Percentiles rank a stretch among this genome's conserved stretches.
Conservation (phyloP, 2,113 vertebrate species). For the Eudorcas thomsonii region DNA sequence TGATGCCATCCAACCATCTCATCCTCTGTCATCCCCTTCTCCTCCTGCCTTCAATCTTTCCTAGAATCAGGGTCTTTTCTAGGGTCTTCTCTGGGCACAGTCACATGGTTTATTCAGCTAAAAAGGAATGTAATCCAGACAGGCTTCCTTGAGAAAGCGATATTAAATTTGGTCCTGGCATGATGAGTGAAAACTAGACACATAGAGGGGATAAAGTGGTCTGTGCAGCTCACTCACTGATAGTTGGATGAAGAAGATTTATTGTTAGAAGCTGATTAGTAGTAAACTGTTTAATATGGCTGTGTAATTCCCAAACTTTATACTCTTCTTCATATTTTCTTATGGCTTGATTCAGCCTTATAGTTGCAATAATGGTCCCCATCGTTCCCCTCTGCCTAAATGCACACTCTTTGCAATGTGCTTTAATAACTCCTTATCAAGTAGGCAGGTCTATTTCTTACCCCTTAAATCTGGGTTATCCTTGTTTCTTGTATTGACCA, state of each 20-base stretch:
- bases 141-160: not conserved
- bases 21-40: not conserved
- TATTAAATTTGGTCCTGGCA: not conserved
- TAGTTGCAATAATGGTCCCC: accelerated
- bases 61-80: not conserved
- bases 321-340: not conserved
- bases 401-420: not conserved
- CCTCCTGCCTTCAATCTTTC: not conserved
- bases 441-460: not conserved
- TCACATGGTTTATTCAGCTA: not conserved
- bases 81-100: not conserved
- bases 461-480: not conserved
- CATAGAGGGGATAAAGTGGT: no score
- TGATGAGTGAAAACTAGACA: not conserved
- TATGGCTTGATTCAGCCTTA: no score
- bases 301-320: not conserved
- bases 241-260: not conserved
- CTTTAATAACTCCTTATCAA: not conserved
- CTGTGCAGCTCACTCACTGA: not conserved
- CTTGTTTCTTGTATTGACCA: not conserved
- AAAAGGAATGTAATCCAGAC: not conserved
- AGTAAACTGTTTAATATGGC: not conserved
- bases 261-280: not conserved
- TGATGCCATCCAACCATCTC: not conserved
- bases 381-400: not conserved